phyloP scores from a whole-genome alignment of 2,797 vertebrate species.

The Atherinosoma microstoma region DNA sequence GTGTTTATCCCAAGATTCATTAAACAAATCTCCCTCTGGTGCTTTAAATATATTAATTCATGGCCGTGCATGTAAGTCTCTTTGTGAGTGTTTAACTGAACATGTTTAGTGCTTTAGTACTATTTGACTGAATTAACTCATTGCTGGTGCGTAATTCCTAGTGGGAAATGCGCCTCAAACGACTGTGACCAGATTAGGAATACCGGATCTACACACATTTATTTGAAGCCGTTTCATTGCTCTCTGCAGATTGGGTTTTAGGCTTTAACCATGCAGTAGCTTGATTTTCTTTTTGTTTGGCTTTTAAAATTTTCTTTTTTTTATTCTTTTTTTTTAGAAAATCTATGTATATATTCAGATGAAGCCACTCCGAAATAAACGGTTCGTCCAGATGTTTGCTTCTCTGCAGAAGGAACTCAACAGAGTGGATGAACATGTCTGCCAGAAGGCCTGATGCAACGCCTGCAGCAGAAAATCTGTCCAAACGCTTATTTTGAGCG shows the following conservation, averaged over 20 bases:
- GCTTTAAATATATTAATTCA: not conserved
- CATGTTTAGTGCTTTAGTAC: not conserved
- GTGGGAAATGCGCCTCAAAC: not conserved
- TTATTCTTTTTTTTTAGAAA: not conserved
- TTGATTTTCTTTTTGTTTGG: not conserved
- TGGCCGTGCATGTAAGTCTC: not conserved
- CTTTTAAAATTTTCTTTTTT: not conserved
- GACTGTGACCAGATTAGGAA: not conserved
- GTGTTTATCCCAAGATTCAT: not conserved
- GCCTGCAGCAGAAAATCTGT: constrained; percentile 58
- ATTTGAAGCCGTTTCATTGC: not conserved
- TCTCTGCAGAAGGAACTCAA: constrained; percentile 22
- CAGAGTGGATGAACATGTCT: constrained; percentile 57
- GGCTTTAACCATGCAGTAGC: not conserved
- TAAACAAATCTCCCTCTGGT: not conserved
- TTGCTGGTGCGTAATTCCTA: not conserved
- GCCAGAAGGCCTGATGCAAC: constrained; percentile 38
- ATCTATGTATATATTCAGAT: constrained; percentile 30
- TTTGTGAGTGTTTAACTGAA: not conserved
- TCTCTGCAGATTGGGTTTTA: not conserved
- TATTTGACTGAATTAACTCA: not conserved
- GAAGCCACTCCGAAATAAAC: constrained; percentile 17
- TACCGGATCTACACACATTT: not conserved
- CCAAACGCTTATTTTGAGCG: not conserved
- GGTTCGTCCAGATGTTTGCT: constrained; percentile 58